Percentiles rank a stretch among this genome's conserved stretches.
Conservation (phyloP, 2,888 invertebrate genomes). For the Piscicola geometra region DNA sequence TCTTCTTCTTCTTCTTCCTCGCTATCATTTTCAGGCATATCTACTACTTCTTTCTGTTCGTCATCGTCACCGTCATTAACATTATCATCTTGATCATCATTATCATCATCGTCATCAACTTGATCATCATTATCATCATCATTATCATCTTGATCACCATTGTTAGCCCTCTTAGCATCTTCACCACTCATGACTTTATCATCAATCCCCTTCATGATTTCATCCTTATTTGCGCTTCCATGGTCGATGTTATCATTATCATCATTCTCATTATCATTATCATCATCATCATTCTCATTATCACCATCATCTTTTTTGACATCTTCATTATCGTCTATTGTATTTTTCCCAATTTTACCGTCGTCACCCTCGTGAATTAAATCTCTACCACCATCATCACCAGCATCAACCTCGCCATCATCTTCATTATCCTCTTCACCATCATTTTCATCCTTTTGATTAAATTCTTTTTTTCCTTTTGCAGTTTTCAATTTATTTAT, state of each 20-base stretch:
- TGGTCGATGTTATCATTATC: neutral
- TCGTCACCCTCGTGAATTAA: too few relatives aligned
- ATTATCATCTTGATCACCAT: conserved; percentile 22
- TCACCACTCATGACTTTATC: neutral
- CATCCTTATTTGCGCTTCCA: conserved; percentile 8
- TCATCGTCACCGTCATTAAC: conserved; percentile 23
- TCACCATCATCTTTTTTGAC: neutral
- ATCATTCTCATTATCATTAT: conserved; percentile 9
- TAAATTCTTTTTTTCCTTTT: too few relatives aligned
- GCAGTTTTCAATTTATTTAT: too few relatives aligned
- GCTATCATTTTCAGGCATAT: conserved; percentile 23
- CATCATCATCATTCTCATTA: conserved; percentile 13
- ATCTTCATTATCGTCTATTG: neutral
- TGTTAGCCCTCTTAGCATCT: neutral
- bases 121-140: conserved; percentile 21
- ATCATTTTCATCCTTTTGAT: too few relatives aligned
- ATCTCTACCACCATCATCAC: too few relatives aligned
- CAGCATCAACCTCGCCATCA: too few relatives aligned
- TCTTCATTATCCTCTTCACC: too few relatives aligned
- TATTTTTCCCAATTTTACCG: neutral
- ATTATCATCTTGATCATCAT: conserved; percentile 17
- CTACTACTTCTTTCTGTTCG: conserved; percentile 15
- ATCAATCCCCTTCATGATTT: neutral
- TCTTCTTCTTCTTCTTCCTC: conserved; percentile 23
- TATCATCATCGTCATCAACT: conserved; percentile 9